A percentile compares a stretch with the other conserved stretches of the same genome.
These are phyloP conservation scores for Drosophila rellima DNA, from an alignment of 2,888 invertebrate genomes.

Conservation along the genomic window DNA sequence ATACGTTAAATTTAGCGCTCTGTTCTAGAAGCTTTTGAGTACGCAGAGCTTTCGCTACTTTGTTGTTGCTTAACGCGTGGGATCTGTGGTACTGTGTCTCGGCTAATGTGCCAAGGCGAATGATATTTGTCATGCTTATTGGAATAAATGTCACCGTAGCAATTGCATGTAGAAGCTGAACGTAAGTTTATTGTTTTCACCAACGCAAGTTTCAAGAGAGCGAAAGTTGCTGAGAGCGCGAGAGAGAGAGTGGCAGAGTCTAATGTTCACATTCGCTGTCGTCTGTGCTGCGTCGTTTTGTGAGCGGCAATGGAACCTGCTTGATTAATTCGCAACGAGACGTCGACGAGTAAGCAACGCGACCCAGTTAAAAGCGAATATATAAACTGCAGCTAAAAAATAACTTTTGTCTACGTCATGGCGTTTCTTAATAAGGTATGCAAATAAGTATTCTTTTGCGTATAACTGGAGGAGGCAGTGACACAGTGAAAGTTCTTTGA, in stretches of 20 bases:
- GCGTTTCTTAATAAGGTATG: constrained; percentile 80
- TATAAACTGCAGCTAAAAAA: constrained; percentile 19
- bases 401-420: constrained; percentile 46
- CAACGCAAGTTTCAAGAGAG: constrained; percentile 27
- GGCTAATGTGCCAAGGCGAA: constrained; percentile 33
- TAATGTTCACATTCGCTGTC: constrained; percentile 56
- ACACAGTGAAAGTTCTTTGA: neutral
- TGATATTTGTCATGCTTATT: constrained; percentile 29
- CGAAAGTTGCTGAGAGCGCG: constrained; percentile 2
- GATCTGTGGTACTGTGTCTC: constrained; percentile 48
- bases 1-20: constrained; percentile 5
- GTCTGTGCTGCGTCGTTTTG: constrained; percentile 24
- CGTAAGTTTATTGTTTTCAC: constrained; percentile 38
- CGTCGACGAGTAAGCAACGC: constrained; percentile 47
- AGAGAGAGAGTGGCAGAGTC: constrained; percentile 42
- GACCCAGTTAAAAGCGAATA: constrained; percentile 35
- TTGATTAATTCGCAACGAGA: constrained; percentile 54
- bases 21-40: constrained; percentile 12
- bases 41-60: constrained; percentile 16
- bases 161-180: constrained; percentile 15
- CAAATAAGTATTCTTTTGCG: neutral
- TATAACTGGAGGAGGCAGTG: constrained; percentile 2
- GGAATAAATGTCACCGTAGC: constrained; percentile 1
- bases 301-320: constrained; percentile 41
- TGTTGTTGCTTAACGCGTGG: constrained; percentile 9